Conservation (phyloP, 1,140 invertebrate genomes). For the Nymphalis io region DNA sequence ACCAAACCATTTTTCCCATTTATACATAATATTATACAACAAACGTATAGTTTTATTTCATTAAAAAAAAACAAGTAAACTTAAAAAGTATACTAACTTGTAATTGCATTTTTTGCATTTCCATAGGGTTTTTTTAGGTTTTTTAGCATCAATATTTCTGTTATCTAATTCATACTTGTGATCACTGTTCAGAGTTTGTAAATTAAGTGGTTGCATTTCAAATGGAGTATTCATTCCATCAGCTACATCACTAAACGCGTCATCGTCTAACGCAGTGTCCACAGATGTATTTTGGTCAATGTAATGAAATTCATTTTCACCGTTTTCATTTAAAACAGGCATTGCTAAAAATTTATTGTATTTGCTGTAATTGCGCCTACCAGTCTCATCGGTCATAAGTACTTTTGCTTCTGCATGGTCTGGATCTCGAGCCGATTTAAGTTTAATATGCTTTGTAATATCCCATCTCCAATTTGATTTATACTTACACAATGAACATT, state of each 20-base stretch:
- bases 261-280: constrained; percentile 63
- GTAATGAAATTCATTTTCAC: constrained; percentile 71
- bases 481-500: constrained; percentile 96
- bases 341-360: constrained; percentile 92
- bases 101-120: constrained; percentile 93
- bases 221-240: constrained; percentile 49
- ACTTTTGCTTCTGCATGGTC: constrained; percentile 89
- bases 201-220: constrained; percentile 75
- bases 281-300: constrained; percentile 62
- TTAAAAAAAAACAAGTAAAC: neutral
- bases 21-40: too few relatives aligned
- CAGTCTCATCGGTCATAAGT: constrained; percentile 94
- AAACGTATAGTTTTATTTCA: too few relatives aligned
- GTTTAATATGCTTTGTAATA: constrained; percentile 96
- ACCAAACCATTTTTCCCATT: too few relatives aligned
- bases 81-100: constrained; percentile 80
- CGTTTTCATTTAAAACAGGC: constrained; percentile 83
- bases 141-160: constrained; percentile 66
- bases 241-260: constrained; percentile 55
- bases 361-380: constrained; percentile 94
- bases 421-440: constrained; percentile 91
- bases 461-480: constrained; percentile 98
- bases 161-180: constrained; percentile 55
- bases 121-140: constrained; percentile 79
- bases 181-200: constrained; percentile 64